Conservation (phyloP, 2,888 invertebrate species). For the Dolichomitus sp. region DNA sequence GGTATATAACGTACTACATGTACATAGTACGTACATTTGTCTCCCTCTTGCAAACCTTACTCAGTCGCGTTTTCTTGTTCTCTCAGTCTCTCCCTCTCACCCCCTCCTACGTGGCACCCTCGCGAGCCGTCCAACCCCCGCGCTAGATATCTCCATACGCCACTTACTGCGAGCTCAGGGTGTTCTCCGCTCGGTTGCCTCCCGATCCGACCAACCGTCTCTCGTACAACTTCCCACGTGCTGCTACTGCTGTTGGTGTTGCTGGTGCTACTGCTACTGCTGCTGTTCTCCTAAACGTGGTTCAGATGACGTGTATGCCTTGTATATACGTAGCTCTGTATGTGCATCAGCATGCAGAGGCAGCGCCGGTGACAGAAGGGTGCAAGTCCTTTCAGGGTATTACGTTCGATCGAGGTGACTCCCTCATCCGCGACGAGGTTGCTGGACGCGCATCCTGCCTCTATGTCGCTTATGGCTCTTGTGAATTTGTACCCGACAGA, state of each 20-base stretch:
- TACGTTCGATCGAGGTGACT: conserved; percentile 74
- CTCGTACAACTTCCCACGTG: conserved; percentile 58
- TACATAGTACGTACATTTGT: conserved; percentile 28
- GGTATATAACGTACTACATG: conserved; percentile 8
- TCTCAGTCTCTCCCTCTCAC: conserved; percentile 63
- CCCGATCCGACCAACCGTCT: conserved; percentile 62
- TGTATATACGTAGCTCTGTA: not conserved
- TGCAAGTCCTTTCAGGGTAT: conserved; percentile 71
- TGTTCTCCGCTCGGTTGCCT: conserved; percentile 80
- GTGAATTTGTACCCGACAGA: conserved; percentile 32
- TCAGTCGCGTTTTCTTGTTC: conserved; percentile 46
- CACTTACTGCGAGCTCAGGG: conserved; percentile 81
- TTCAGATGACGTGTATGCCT: not conserved
- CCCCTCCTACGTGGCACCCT: conserved; percentile 71
- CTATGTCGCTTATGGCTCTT: conserved; percentile 5
- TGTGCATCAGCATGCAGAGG: conserved; percentile 59
- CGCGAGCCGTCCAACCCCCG: conserved; percentile 76
- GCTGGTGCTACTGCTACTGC: not conserved
- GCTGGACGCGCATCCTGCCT: conserved; percentile 53
- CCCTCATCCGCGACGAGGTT: conserved; percentile 63
- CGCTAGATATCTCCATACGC: conserved; percentile 83
- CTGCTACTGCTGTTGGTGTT: not conserved
- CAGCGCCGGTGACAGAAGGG: conserved; percentile 55
- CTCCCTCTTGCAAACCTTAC: conserved; percentile 19
- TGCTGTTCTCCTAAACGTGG: conserved; percentile 1